phyloP scores from a whole-genome alignment of 1,140 invertebrate genomes.

The Sogatella furcifera region DNA sequence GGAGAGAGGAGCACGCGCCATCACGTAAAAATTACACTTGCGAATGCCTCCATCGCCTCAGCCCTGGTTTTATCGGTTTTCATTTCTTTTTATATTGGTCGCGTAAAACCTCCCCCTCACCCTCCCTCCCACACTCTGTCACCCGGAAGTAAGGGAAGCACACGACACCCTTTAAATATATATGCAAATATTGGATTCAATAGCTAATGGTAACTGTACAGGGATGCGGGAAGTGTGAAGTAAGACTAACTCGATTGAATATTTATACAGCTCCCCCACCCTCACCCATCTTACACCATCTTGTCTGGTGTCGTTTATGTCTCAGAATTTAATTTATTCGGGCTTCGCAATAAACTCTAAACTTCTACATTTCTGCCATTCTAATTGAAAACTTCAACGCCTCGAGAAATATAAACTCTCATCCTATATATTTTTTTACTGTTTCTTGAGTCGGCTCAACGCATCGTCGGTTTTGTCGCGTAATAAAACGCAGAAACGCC shows the following conservation, averaged over 20 bases:
- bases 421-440: too few species aligned
- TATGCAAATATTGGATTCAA: constrained; percentile 17
- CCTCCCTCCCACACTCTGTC: neutral
- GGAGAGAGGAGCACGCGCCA: too few species aligned
- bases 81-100: constrained; percentile 18
- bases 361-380: constrained; percentile 2
- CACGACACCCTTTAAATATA: constrained; percentile 12
- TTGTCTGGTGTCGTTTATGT: neutral
- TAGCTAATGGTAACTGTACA: constrained; percentile 5
- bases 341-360: neutral
- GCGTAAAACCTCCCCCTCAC: constrained; percentile 8
- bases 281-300: neutral
- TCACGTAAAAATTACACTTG: neutral
- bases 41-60: neutral
- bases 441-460: too few species aligned
- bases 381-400: neutral
- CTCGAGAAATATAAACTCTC: too few species aligned
- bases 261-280: constrained; percentile 1
- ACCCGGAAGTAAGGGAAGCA: neutral
- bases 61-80: constrained; percentile 15
- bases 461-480: too few species aligned
- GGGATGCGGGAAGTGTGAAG: constrained; percentile 6
- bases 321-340: constrained; percentile 1
- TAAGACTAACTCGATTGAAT: constrained; percentile 9
- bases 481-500: too few species aligned